Percentiles rank a stretch among this genome's conserved stretches.
These are phyloP conservation scores for Papilio dardanus DNA, from an alignment of 1,140 invertebrate species.

Conservation along the genomic window DNA sequence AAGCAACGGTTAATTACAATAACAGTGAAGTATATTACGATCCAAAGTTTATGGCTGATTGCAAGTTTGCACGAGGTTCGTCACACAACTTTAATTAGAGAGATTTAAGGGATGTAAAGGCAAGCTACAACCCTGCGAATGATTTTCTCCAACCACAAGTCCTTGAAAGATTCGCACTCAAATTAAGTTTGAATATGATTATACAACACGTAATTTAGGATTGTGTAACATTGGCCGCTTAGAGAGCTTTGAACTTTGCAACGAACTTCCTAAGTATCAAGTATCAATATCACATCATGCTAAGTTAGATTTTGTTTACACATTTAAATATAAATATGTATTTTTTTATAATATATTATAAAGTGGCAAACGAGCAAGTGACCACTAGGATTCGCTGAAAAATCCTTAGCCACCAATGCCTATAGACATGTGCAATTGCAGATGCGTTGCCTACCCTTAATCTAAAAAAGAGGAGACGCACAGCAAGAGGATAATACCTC, in stretches of 20 bases:
- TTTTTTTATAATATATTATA: no score
- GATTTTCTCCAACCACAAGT: neutral
- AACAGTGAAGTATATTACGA: neutral
- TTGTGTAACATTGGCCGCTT: neutral
- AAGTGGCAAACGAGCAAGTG: no score
- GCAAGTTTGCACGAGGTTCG: neutral
- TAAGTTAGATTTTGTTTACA: neutral
- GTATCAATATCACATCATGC: neutral
- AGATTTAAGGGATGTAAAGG: neutral
- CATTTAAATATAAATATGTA: neutral
- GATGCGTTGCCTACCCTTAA: no score
- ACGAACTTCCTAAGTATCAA: neutral
- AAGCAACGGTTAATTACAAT: neutral
- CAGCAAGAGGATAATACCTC: no score
- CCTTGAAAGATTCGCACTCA: neutral
- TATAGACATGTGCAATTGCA: no score
- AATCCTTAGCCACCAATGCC: no score
- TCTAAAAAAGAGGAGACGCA: no score
- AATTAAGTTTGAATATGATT: neutral
- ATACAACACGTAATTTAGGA: neutral
- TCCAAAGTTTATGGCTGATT: neutral
- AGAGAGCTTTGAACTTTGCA: neutral
- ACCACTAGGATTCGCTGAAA: no score
- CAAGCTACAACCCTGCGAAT: neutral
- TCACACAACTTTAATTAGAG: neutral